Percentiles rank a stretch among this genome's conserved stretches.
These are phyloP conservation scores for Cetonia aurata DNA, from an alignment of 2,888 invertebrate species.

Conservation along the genomic window DNA sequence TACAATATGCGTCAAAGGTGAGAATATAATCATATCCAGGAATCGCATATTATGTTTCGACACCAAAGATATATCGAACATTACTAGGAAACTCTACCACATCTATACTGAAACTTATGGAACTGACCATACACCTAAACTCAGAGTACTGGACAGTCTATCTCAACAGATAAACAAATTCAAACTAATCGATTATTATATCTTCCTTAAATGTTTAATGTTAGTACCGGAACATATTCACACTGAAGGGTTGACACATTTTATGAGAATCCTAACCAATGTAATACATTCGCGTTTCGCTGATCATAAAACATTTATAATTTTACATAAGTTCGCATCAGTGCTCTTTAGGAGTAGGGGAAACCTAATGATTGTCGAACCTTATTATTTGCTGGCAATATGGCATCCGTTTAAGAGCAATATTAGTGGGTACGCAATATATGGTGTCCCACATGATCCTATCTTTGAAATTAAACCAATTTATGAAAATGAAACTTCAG, in stretches of 20 bases:
- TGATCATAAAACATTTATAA: conserved; percentile 14
- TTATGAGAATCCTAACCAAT: neutral
- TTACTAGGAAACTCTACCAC: conserved; percentile 1
- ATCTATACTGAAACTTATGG: conserved; percentile 1
- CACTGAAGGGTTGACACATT: neutral
- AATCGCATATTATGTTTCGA: conserved; percentile 8
- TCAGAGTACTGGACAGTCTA: conserved; percentile 1
- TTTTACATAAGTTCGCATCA: conserved; percentile 15
- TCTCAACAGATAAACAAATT: neutral
- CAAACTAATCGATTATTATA: neutral
- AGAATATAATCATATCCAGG: neutral
- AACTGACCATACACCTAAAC: neutral
- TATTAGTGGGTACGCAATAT: conserved; percentile 7
- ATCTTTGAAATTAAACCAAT: neutral
- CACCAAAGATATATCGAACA: neutral
- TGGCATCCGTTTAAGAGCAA: conserved; percentile 15
- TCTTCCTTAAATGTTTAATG: neutral
- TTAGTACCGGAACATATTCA: neutral
- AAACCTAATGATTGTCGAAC: neutral
- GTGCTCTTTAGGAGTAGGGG: neutral
- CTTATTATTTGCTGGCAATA: neutral
- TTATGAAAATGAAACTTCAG: neutral
- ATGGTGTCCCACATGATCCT: neutral
- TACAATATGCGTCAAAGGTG: conserved; percentile 7
- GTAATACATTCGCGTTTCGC: neutral